These are phyloP conservation scores for Varanus komodoensis DNA, from an alignment of 2,113 vertebrate species.

Conservation along the genomic window DNA sequence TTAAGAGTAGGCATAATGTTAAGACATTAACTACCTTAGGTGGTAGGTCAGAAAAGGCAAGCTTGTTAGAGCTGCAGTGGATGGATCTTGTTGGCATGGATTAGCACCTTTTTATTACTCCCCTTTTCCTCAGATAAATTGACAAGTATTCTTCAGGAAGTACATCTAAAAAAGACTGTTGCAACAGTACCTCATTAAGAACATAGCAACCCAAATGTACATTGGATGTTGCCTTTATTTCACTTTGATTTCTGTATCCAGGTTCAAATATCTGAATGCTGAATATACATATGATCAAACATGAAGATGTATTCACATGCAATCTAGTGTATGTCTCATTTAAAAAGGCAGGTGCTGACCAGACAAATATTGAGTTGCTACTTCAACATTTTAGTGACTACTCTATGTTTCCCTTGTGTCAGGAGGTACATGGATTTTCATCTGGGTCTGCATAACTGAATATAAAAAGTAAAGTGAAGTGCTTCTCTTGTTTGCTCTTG, in stretches of 20 bases:
- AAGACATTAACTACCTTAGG: not conserved
- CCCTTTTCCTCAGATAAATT: not conserved
- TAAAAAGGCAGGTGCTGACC: not conserved
- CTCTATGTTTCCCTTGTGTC: not conserved
- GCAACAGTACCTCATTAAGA: slow-evolving; percentile 10
- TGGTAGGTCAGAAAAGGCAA: not conserved
- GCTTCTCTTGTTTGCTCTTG: not conserved
- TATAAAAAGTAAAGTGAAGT: not conserved
- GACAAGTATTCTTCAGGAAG: not conserved
- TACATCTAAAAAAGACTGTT: not conserved
- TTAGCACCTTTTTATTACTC: not conserved
- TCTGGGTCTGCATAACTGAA: not conserved
- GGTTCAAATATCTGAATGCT: not conserved
- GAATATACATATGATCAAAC: not conserved
- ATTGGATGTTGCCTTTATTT: not conserved
- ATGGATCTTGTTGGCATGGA: not conserved
- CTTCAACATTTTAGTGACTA: not conserved
- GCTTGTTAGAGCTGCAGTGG: not conserved
- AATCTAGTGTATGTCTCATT: not conserved
- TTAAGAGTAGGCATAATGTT: not conserved
- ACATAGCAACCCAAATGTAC: not conserved
- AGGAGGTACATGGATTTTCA: too few species aligned
- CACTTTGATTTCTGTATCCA: not conserved
- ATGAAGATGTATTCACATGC: not conserved
- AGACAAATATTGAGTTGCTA: not conserved